Evolutionary conservation across 2,797 vertebrate genomes (phyloP), one percentile per base, ranked within the genome.

Genomic region (Clarias pachynema): DNA sequence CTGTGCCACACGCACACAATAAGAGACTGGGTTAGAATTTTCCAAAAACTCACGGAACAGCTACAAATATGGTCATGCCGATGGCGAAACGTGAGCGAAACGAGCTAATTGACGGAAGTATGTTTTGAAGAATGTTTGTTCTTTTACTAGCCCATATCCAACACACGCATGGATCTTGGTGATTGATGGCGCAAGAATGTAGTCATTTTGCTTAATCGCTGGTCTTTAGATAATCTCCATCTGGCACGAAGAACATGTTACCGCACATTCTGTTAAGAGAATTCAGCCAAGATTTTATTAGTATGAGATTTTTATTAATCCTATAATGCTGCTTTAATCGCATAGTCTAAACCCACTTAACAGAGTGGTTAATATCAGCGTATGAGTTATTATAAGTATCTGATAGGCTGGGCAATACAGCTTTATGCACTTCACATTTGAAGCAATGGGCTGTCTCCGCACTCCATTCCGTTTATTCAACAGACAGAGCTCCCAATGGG

Each of bases 401-500:
- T 65, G 22, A 65, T 20, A 40, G 57, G 31, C 57, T 22, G n/a
- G 34, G 40, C 12, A 29, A 29, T 49, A 12, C 37, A 29, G n/a
- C 62, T 53, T 80, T 80, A 65, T 56, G 18, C 63, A 53, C 44
- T 53, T 81, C 62, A 49, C 53, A 68, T 66, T 66, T 66, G 16
- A 66, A 53, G 79, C 79, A 53, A 66, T 53, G 40, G 26, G 9
- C 40, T 66, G 62, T 53, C 62, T 66, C 4, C 53, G 66, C 40
- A 20, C 40, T 66, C 44, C 66, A 53, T 26, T 37, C 83, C 81
- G 82, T 83, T 86, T 86, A 88, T 90, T 91, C 89, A 90, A 83
- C 72, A 84, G 86, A 75, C 85, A 72, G 18, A 31, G 81, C 57
- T 90, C 87, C 91, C 89, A 85, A 85, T 91, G 89, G 91, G 91